Conservation (phyloP, 2,888 invertebrate genomes). For the Mimumesa dahlbomi region DNA sequence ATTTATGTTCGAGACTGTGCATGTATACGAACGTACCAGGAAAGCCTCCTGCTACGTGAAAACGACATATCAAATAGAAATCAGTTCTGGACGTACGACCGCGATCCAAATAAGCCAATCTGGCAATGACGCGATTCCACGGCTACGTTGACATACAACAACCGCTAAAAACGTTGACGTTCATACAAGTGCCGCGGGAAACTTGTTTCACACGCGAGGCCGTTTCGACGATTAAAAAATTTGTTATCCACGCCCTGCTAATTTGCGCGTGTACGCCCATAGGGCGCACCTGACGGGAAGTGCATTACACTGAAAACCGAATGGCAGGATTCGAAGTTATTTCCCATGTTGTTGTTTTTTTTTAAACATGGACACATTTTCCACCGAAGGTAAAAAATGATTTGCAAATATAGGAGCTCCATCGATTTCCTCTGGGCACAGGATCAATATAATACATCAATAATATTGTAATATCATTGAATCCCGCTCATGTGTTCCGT, state of each 20-base stretch:
- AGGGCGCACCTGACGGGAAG: slow-evolving; percentile 54
- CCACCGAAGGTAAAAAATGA: slow-evolving; percentile 31
- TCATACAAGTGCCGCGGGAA: slow-evolving; percentile 11
- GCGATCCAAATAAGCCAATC: slow-evolving; percentile 48
- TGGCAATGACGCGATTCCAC: slow-evolving; percentile 39
- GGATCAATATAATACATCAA: too few relatives aligned
- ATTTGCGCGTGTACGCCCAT: slow-evolving; percentile 33
- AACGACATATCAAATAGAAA: slow-evolving; percentile 28
- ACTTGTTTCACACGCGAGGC: slow-evolving; percentile 15
- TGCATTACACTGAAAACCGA: slow-evolving; percentile 41
- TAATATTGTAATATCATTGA: too few relatives aligned
- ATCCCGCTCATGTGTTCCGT: too few relatives aligned
- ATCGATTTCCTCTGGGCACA: too few relatives aligned
- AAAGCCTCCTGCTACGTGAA: slow-evolving; percentile 2
- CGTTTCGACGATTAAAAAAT: slow-evolving; percentile 52
- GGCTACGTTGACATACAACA: slow-evolving; percentile 37
- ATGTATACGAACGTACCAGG: background rate
- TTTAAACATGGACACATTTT: too few relatives aligned
- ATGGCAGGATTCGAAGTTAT: slow-evolving; percentile 41
- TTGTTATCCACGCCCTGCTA: slow-evolving; percentile 36
- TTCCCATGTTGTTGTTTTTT: slow-evolving; percentile 2
- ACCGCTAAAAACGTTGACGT: too few relatives aligned
- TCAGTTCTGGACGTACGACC: slow-evolving; percentile 18
- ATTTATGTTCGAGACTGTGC: too few relatives aligned
- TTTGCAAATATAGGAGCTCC: background rate